A percentile compares a stretch with the other conserved stretches of the same genome.
Conservation (phyloP, 2,113 vertebrate species). For the Chaenocephalus aceratus region DNA sequence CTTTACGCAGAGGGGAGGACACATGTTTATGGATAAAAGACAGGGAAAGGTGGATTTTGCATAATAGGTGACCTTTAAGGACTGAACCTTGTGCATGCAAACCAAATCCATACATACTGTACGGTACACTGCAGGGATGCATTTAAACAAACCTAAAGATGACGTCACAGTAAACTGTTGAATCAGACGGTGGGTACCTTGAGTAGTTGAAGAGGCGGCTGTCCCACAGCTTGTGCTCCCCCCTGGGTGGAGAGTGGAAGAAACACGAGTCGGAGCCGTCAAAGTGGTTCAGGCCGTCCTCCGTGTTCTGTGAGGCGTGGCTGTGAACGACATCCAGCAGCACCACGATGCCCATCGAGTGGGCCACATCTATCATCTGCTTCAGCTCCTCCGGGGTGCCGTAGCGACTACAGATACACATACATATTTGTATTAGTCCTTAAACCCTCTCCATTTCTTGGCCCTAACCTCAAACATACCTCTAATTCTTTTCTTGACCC, state of each 20-base stretch:
- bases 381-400: constrained; percentile 96
- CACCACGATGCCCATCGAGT: constrained; percentile 93
- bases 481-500: no score
- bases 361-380: constrained; percentile 93
- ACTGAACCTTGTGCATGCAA: background rate
- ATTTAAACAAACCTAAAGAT: background rate
- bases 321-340: constrained; percentile 96
- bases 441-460: background rate
- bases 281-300: constrained; percentile 94
- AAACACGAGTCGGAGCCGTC: constrained; percentile 95
- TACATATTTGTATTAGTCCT: background rate
- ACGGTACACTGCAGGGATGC: background rate
- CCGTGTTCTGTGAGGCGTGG: constrained; percentile 95
- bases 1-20: no score
- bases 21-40: no score
- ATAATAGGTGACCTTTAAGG: background rate
- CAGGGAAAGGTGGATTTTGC: no score
- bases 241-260: constrained; percentile 92
- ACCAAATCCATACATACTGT: background rate
- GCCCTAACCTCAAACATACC: background rate
- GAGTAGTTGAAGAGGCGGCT: constrained; percentile 96
- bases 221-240: constrained; percentile 92
- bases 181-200: constrained; percentile 80
- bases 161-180: background rate
- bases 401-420: constrained; percentile 86